Base-by-base conservation (phyloP, 2,113 vertebrate species). In the Cryptotis parvus region DNA sequence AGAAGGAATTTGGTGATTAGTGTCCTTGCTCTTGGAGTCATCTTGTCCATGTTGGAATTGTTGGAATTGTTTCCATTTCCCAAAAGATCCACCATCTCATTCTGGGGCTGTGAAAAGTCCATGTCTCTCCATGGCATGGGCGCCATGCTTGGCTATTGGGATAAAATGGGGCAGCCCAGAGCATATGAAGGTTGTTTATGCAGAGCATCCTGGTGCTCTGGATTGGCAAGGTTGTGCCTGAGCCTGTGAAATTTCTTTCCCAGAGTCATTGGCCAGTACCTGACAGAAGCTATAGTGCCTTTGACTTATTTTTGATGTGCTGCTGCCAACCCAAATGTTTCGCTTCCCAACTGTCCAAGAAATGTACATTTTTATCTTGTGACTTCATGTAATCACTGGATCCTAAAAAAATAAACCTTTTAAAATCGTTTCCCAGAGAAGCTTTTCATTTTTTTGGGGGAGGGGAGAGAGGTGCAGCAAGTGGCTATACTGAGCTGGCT, bases 261-360 rank as follows among this genome's bases (percentile, higher is more conserved):
- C 66, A 9, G 74, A 31, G 37, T 88, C 89, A 88, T 86, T 90
- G 90, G 72, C 66, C 75, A 84, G 92, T 65, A 58, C 55, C 75
- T 94, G 92, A 92, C 77, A 33, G 94, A 84, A 75, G 45, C 72
- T 80, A 5, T 80, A 85, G 29, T 81, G 55, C 33, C 63, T 94
- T 91, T 83, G 85, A 92, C 87, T 94, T 79, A 89, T 63, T 93
- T 86, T 45, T 9, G 79, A 83, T 45, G 77, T 90, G 90, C 72
- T 61, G n/a, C 91, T 94, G 94, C 96, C 96, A 96, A 88, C 41
- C 65, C 86, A 96, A 97, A 95, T 96, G 94, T 93, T 96, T 96
- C 92, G 83, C 79, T 94, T 94, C 63, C 9, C 85, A 77, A 63
- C 72, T 93, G 80, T 94, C 76, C 93, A 96, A 97, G 63, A 94